These are phyloP conservation scores for Steinernema khuongi DNA, from an alignment of 1,140 invertebrate species.

Conservation along the genomic window DNA sequence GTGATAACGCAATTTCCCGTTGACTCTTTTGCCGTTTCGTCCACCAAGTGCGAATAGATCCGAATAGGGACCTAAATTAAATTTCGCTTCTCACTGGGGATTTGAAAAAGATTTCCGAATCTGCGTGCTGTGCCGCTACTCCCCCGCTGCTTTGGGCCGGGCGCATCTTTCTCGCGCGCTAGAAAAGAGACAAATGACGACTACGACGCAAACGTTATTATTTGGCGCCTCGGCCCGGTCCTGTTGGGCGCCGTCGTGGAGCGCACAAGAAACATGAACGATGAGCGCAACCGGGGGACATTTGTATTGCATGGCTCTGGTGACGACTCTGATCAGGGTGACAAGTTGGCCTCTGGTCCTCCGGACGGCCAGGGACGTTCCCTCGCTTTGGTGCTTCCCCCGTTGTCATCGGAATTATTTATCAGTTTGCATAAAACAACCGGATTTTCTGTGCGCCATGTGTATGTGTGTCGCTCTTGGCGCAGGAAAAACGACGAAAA, in stretches of 20 bases:
- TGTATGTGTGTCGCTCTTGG: constrained; percentile 3
- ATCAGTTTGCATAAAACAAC: constrained; percentile 13
- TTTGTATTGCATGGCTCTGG: constrained; percentile 11
- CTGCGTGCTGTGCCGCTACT: neutral
- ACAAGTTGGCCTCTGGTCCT: neutral
- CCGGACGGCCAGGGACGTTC: neutral
- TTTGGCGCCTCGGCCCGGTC: neutral
- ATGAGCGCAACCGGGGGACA: neutral
- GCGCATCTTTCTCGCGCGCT: neutral
- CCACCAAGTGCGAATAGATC: constrained; percentile 6
- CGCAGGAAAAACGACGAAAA: neutral
- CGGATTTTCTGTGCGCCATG: neutral
- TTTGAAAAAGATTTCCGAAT: constrained; percentile 17
- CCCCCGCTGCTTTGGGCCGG: neutral
- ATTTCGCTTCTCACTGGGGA: neutral
- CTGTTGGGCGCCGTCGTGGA: neutral
- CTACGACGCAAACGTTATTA: constrained; percentile 14
- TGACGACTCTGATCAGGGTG: neutral
- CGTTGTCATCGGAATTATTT: constrained; percentile 9
- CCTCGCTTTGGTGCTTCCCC: neutral
- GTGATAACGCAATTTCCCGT: constrained; percentile 9
- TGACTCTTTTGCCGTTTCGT: constrained; percentile 9
- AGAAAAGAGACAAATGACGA: constrained; percentile 16
- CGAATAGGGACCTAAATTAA: neutral
- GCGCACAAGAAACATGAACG: neutral